Conservation (phyloP, 2,888 invertebrate species). For the Drosophila prolongata region DNA sequence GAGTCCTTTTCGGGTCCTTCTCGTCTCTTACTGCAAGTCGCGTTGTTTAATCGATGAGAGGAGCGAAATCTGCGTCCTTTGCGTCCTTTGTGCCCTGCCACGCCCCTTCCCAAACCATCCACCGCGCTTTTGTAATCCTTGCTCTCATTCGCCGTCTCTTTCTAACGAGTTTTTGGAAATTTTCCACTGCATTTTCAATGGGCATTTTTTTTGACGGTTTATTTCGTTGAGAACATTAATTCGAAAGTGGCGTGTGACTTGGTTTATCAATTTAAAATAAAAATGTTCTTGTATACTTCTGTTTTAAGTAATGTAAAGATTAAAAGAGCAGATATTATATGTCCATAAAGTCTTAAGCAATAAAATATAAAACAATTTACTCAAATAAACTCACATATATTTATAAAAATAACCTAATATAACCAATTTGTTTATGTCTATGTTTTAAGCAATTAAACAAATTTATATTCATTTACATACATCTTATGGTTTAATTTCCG, state of each 20-base stretch:
- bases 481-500: too few species aligned
- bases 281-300: too few species aligned
- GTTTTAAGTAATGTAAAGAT: too few species aligned
- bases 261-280: background rate
- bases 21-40: constrained; percentile 3
- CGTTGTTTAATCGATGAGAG: constrained; percentile 69
- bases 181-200: constrained; percentile 55
- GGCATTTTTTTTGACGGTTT: background rate
- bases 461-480: too few species aligned
- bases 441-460: too few species aligned
- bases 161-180: constrained; percentile 56
- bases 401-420: too few species aligned
- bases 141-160: background rate
- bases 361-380: too few species aligned
- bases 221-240: constrained; percentile 23
- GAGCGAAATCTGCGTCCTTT: constrained; percentile 42
- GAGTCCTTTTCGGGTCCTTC: constrained; percentile 20
- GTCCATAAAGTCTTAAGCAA: too few species aligned
- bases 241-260: constrained; percentile 2
- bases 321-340: too few species aligned
- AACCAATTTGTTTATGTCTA: too few species aligned
- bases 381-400: too few species aligned
- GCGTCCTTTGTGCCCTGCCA: constrained; percentile 8
- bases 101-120: background rate
- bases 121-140: background rate